Conservation (phyloP, 2,113 vertebrate genomes). For the Taxidea taxus region DNA sequence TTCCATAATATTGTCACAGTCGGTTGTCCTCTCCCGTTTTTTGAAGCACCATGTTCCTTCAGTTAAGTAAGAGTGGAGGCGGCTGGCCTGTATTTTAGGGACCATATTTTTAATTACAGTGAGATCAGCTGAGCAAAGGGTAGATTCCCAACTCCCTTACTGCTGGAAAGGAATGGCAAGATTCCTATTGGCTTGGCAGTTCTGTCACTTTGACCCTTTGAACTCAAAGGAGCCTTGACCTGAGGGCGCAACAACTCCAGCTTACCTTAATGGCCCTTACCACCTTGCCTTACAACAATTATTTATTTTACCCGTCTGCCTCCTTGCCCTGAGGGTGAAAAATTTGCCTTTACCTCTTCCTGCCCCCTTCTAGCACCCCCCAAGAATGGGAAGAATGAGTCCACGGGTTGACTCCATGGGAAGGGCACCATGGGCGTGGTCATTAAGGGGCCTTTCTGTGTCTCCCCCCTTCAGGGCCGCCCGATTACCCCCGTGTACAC, state of each 20-base stretch:
- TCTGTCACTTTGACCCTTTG: not conserved
- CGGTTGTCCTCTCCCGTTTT: not conserved
- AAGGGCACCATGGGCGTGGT: accelerated
- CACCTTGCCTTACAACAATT: not conserved
- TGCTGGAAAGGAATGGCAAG: not conserved
- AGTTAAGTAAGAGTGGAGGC: not conserved
- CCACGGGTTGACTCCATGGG: not conserved
- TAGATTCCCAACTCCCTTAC: not conserved
- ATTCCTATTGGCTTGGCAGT: not conserved
- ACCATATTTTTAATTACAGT: not conserved
- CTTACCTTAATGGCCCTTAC: not conserved
- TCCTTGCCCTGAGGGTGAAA: not conserved
- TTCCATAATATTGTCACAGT: not conserved
- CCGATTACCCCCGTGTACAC: slow-evolving; percentile 97
- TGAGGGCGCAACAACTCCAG: not conserved
- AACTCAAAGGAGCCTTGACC: not conserved
- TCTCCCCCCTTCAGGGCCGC: slow-evolving; percentile 86
- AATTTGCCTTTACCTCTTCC: not conserved
- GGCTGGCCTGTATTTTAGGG: not conserved
- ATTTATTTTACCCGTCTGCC: not conserved
- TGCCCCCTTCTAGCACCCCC: too few species aligned
- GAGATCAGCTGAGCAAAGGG: not conserved
- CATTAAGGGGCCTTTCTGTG: not conserved
- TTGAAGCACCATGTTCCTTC: not conserved
- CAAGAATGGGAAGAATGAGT: not conserved